These are phyloP conservation scores for Rhinolophus sinicus DNA, from an alignment of 2,113 vertebrate species.

Conservation along the genomic window DNA sequence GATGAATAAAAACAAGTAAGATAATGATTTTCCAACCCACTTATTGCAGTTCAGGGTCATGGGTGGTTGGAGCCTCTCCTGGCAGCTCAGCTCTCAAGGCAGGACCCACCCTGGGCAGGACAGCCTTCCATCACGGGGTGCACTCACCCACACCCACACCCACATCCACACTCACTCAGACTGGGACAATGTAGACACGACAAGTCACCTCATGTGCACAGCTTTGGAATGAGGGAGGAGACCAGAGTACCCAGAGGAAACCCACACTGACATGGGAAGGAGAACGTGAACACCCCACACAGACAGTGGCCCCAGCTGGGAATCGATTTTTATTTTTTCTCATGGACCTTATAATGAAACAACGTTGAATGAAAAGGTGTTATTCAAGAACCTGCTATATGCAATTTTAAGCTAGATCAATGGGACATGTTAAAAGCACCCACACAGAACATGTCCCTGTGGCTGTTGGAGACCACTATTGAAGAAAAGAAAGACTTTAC, in stretches of 20 bases:
- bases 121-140: no score
- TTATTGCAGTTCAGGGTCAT: no score
- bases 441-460: neutral
- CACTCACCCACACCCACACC: neutral
- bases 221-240: neutral
- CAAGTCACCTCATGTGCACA: neutral
- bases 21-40: neutral
- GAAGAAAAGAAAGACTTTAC: slow-evolving; percentile 24
- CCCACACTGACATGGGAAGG: no score
- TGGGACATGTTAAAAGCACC: slow-evolving; percentile 16
- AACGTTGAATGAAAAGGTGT: neutral
- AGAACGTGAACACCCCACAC: neutral
- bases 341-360: neutral
- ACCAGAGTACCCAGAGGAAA: neutral
- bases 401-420: neutral
- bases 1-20: neutral
- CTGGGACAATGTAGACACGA: neutral
- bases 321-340: neutral
- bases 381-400: neutral
- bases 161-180: neutral
- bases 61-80: neutral
- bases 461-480: slow-evolving; percentile 22
- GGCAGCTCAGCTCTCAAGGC: no score
- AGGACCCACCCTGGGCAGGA: neutral
- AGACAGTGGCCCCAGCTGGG: no score